A percentile compares a stretch with the other conserved stretches of the same genome.
phyloP scores from a whole-genome alignment of 2,797 vertebrate genomes.

The Arctocebus calabarensis region DNA sequence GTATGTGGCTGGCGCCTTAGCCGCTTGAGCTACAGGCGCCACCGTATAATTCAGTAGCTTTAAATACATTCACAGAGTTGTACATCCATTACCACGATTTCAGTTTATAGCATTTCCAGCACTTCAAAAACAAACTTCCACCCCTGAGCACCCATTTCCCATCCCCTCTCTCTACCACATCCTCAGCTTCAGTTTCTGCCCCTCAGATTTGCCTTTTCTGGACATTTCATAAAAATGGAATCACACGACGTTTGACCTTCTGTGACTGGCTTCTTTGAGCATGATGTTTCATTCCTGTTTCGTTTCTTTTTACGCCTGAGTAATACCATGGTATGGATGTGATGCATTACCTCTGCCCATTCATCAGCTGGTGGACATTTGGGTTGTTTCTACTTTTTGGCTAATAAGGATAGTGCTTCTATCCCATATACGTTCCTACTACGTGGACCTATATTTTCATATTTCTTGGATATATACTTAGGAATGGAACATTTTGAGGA shows the following conservation, averaged over 20 bases:
- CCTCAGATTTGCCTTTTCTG: neutral
- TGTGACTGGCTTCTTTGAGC: neutral
- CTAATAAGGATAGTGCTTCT: neutral
- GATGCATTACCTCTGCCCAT: neutral
- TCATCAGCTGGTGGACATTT: neutral
- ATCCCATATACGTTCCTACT: too few relatives aligned
- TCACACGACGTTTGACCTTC: neutral
- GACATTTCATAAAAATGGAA: neutral
- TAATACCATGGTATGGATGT: neutral
- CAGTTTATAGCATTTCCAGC: neutral
- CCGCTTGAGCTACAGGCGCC: too few relatives aligned
- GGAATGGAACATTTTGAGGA: neutral
- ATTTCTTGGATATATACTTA: neutral
- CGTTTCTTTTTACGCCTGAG: neutral
- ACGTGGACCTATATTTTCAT: neutral
- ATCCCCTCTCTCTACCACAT: neutral
- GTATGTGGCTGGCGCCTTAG: too few relatives aligned
- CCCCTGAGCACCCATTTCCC: neutral
- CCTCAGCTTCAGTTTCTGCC: neutral
- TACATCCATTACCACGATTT: neutral
- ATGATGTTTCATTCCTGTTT: too few relatives aligned
- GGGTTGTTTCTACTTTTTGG: neutral
- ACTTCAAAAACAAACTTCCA: neutral
- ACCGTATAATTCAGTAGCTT: neutral
- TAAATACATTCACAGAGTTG: neutral